Evolutionary conservation across 2,797 vertebrate species (phyloP).

Genomic region (Hydrophis major): DNA sequence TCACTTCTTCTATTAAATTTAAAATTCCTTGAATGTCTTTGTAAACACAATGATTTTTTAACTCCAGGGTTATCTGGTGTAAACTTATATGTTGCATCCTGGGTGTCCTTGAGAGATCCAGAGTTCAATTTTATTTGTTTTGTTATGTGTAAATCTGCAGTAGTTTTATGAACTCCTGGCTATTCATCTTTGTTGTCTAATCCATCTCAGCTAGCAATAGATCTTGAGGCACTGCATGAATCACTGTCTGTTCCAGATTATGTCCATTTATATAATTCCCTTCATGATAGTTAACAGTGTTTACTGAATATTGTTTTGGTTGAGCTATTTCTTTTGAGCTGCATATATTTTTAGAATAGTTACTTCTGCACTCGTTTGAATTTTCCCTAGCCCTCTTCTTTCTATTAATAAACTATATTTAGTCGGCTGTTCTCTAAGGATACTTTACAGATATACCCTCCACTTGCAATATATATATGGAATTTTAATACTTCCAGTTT

Average conservation of each 20-base stretch:
- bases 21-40: neutral
- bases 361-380: neutral
- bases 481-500: neutral
- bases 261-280: neutral
- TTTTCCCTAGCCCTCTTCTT: neutral
- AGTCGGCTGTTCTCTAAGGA: neutral
- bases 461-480: neutral
- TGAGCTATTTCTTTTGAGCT: neutral
- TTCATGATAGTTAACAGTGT: neutral
- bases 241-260: neutral
- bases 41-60: neutral
- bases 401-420: neutral
- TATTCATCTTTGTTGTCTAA: neutral
- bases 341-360: neutral
- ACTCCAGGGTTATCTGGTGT: neutral
- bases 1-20: neutral
- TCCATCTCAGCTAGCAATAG: neutral
- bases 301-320: neutral
- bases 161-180: neutral
- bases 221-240: neutral
- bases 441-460: neutral
- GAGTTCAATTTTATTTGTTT: neutral
- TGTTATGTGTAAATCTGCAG: neutral
- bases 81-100: neutral
- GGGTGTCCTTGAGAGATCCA: neutral